Conservation (phyloP, 2,797 vertebrate genomes). For the Bradypodion ventrale region DNA sequence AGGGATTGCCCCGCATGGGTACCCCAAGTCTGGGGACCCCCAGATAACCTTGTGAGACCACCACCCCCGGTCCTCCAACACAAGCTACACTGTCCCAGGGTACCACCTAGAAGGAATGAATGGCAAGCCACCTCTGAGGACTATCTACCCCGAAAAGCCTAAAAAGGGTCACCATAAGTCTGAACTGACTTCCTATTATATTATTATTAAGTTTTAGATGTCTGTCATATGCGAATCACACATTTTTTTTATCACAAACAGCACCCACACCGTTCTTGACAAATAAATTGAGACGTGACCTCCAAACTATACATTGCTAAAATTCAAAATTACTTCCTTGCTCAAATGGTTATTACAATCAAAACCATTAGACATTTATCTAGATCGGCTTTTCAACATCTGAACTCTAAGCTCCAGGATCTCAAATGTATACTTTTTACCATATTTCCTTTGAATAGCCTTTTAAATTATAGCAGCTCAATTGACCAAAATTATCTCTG, state of each 20-base stretch:
- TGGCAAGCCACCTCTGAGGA: too few species aligned
- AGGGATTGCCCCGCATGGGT: too few species aligned
- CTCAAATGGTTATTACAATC: not conserved
- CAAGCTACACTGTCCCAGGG: too few species aligned
- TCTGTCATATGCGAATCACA: conserved; percentile 38
- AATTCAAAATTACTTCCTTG: not conserved
- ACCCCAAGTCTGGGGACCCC: too few species aligned
- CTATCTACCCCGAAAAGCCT: too few species aligned
- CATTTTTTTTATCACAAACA: not conserved
- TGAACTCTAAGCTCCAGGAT: not conserved
- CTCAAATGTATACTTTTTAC: conserved; percentile 16
- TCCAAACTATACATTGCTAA: not conserved
- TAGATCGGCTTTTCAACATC: not conserved
- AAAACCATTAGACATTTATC: not conserved
- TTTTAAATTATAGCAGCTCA: not conserved
- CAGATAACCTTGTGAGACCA: too few species aligned
- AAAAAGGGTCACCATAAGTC: too few species aligned
- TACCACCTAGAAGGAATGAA: too few species aligned
- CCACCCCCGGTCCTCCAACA: too few species aligned
- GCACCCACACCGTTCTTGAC: not conserved
- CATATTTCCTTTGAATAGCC: not conserved
- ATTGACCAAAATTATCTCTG: not conserved
- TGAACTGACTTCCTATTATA: too few species aligned
- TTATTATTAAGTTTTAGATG: conserved; percentile 51
- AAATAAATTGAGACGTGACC: conserved; percentile 11